These are phyloP conservation scores for Drosophila obscura DNA, from an alignment of 1,140 invertebrate species.

Conservation along the genomic window DNA sequence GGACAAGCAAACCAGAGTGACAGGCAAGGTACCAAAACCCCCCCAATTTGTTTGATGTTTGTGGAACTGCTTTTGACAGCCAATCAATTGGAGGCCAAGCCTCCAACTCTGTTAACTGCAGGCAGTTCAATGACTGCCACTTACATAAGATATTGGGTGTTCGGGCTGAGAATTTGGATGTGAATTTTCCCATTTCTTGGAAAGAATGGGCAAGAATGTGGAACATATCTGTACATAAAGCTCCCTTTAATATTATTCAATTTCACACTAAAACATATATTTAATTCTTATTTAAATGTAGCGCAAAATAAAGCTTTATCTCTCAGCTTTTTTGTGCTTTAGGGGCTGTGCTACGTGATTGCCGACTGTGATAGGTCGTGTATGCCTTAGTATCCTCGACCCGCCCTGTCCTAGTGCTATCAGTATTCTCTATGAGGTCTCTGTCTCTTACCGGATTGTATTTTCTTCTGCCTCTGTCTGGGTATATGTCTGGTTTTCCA, in stretches of 20 bases:
- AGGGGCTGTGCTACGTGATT: conserved; percentile 1
- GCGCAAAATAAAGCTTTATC: background rate
- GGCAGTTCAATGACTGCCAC: conserved; percentile 17
- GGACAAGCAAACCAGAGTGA: background rate
- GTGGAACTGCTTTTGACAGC: conserved; percentile 24
- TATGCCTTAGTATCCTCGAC: background rate
- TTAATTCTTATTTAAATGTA: conserved; percentile 3
- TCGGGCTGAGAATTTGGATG: too few species aligned
- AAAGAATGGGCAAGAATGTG: too few species aligned
- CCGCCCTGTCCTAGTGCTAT: background rate
- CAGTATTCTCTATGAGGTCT: background rate
- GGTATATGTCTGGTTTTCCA: conserved; percentile 21
- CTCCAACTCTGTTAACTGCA: conserved; percentile 5
- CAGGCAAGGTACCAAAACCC: background rate
- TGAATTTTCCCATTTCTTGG: too few species aligned
- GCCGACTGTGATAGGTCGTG: conserved; percentile 28
- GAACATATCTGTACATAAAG: background rate
- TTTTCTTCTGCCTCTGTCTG: background rate
- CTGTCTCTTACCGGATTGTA: conserved; percentile 25
- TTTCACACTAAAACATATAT: too few species aligned
- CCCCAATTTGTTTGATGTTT: background rate
- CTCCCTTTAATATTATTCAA: too few species aligned
- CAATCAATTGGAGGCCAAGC: conserved; percentile 12
- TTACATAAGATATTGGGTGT: conserved; percentile 25
- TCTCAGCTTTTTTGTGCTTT: background rate